A percentile compares a stretch with the other conserved stretches of the same genome.
These are phyloP conservation scores for Gymnobelideus leadbeateri DNA, from an alignment of 2,113 vertebrate species.

Conservation along the genomic window DNA sequence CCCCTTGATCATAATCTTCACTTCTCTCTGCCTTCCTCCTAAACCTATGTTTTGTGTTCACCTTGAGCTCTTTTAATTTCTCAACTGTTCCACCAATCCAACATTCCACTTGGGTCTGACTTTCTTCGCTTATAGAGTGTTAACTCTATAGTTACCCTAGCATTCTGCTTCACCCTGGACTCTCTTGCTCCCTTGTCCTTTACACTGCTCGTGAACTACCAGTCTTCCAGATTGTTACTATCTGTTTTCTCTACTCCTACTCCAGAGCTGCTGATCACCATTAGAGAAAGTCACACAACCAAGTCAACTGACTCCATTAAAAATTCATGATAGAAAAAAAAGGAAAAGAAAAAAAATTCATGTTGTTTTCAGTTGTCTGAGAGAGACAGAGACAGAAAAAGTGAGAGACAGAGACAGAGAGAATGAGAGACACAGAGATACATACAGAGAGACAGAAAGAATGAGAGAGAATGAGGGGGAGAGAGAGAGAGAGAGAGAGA, in stretches of 20 bases:
- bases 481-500: no score
- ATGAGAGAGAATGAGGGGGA: no score
- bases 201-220: not conserved
- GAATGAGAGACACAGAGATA: no score
- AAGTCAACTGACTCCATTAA: not conserved
- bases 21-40: not conserved
- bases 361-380: no score
- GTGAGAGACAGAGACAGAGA: no score
- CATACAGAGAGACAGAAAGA: no score
- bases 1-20: not conserved
- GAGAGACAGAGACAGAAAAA: no score
- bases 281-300: not conserved
- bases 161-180: not conserved
- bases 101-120: not conserved
- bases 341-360: no score
- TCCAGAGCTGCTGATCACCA: not conserved
- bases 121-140: not conserved
- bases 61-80: not conserved
- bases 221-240: not conserved
- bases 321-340: no score
- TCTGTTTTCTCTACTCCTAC: not conserved
- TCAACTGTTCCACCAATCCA: not conserved
- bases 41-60: not conserved
- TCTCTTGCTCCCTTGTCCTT: not conserved
- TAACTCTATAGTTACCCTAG: not conserved